Conservation (phyloP, 2,113 vertebrate species). For the Cebidichthys violaceus region DNA sequence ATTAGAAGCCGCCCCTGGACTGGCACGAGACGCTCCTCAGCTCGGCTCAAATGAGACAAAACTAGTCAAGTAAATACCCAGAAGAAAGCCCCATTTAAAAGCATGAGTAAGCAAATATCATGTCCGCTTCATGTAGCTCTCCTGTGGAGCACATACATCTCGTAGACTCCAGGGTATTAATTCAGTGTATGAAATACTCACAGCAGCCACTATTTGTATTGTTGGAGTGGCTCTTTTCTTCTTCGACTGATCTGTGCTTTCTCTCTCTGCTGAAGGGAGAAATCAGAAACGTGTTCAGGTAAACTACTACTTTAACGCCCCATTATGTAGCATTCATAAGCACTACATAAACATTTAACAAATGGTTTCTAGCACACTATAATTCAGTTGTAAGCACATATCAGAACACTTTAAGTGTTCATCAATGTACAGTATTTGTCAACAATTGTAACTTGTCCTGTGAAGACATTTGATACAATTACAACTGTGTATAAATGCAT, state of each 20-base stretch:
- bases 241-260: neutral
- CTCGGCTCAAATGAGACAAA: neutral
- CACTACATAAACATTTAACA: neutral
- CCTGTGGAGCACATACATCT: neutral
- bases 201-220: neutral
- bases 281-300: neutral
- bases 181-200: conserved; percentile 19
- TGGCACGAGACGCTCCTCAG: too few relatives aligned
- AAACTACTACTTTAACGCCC: neutral
- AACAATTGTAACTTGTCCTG: neutral
- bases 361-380: neutral
- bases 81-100: neutral
- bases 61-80: neutral
- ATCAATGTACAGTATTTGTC: neutral
- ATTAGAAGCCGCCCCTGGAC: neutral
- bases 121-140: neutral
- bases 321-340: neutral
- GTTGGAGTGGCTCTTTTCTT: neutral
- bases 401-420: neutral
- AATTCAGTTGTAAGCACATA: neutral
- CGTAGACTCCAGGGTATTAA: neutral
- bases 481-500: neutral
- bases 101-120: neutral
- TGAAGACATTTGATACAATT: neutral
- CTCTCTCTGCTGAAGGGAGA: conserved; percentile 1